Conservation (phyloP, 2,888 invertebrate species). For the Tetragonisca angustula region DNA sequence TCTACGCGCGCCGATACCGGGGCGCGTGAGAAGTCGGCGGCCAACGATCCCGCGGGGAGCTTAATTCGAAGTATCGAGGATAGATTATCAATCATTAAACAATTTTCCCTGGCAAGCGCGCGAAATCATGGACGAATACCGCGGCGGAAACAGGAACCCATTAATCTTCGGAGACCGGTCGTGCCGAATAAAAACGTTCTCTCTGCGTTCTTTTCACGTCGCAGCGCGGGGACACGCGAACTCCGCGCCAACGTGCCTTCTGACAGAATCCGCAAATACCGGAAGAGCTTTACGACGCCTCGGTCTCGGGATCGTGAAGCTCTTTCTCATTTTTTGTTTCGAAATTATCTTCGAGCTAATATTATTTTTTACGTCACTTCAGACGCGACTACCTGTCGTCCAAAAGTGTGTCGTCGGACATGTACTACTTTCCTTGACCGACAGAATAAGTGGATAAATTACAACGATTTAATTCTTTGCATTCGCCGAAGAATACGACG, state of each 20-base stretch:
- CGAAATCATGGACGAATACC: constrained; percentile 44
- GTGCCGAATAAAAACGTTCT: constrained; percentile 42
- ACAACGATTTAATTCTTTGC: too few relatives aligned
- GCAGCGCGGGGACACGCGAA: constrained; percentile 9
- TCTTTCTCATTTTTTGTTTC: not conserved
- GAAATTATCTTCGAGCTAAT: not conserved
- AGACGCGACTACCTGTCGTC: not conserved
- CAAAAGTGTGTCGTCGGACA: too few relatives aligned
- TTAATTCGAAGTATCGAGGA: constrained; percentile 37
- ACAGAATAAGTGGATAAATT: too few relatives aligned
- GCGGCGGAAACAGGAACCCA: constrained; percentile 23
- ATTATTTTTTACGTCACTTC: not conserved
- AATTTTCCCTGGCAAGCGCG: constrained; percentile 34
- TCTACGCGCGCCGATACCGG: not conserved
- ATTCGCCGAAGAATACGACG: too few relatives aligned
- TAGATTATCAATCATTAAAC: constrained; percentile 60
- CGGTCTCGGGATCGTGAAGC: too few relatives aligned
- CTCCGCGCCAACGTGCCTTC: not conserved
- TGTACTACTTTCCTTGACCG: too few relatives aligned
- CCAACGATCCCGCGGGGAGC: constrained; percentile 4
- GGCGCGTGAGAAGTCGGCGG: not conserved
- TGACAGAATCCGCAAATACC: not conserved
- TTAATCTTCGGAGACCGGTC: constrained; percentile 46
- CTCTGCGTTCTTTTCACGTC: constrained; percentile 12
- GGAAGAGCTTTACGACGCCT: not conserved